Evolutionary conservation across 2,888 invertebrate species (phyloP).

Genomic region (Drosophila dives): DNA sequence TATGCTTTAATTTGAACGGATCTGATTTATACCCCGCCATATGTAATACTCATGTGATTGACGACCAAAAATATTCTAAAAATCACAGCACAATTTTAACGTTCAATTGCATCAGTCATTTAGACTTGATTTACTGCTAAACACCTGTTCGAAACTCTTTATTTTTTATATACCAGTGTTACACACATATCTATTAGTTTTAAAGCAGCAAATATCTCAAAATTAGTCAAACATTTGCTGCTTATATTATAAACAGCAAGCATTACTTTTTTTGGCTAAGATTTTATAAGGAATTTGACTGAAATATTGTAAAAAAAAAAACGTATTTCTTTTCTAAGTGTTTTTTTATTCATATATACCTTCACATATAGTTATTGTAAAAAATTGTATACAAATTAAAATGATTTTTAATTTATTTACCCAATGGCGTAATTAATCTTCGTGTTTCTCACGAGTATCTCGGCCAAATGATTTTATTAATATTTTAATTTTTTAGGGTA

Average conservation of each 20-base stretch:
- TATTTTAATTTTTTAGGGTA: not conserved
- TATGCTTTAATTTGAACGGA: slow-evolving; percentile 70
- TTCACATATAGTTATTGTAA: not conserved
- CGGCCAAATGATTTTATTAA: not conserved
- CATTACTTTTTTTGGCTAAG: not conserved
- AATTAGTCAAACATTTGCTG: not conserved
- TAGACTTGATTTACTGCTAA: not conserved
- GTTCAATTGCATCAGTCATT: slow-evolving; percentile 26
- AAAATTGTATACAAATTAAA: not conserved
- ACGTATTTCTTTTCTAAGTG: not conserved
- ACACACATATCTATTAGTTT: not conserved
- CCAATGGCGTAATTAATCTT: not conserved
- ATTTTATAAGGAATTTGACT: not conserved
- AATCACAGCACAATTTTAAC: slow-evolving; percentile 14
- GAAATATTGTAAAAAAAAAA: slow-evolving; percentile 1
- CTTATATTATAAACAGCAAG: not conserved
- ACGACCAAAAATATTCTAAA: slow-evolving; percentile 8
- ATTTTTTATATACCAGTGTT: not conserved
- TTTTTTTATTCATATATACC: not conserved
- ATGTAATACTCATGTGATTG: slow-evolving; percentile 32
- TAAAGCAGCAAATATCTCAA: not conserved
- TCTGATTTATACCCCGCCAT: slow-evolving; percentile 70
- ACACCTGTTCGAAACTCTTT: not conserved
- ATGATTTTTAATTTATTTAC: not conserved
- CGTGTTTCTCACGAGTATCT: not conserved